Conservation (phyloP, 2,113 vertebrate species). For the Pseudorasbora parva region DNA sequence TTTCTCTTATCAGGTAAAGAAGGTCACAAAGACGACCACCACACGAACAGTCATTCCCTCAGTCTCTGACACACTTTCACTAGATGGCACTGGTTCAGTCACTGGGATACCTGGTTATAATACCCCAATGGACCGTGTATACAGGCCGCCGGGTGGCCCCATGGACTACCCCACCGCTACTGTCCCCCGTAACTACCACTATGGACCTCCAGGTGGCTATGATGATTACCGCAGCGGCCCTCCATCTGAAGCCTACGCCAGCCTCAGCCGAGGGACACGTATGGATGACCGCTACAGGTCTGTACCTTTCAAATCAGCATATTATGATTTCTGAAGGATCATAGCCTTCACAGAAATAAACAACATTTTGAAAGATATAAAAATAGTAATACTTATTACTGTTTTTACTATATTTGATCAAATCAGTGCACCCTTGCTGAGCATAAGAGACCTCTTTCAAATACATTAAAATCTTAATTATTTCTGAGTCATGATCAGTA, state of each 20-base stretch:
- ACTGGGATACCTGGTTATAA: constrained; percentile 74
- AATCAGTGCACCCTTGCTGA: too few species aligned
- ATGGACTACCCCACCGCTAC: constrained; percentile 87
- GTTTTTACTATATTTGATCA: too few species aligned
- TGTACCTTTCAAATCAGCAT: not conserved
- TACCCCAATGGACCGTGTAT: constrained; percentile 85
- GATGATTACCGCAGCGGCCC: constrained; percentile 79
- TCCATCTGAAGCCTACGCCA: constrained; percentile 82
- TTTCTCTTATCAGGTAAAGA: constrained; percentile 82
- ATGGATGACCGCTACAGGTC: constrained; percentile 90
- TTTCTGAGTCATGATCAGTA: too few species aligned
- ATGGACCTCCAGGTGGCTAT: constrained; percentile 80
- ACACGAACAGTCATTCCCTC: constrained; percentile 86
- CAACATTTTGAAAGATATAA: too few species aligned
- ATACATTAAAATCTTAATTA: too few species aligned
- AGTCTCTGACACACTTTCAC: constrained; percentile 76
- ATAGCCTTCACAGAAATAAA: too few species aligned
- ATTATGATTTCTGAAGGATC: too few species aligned
- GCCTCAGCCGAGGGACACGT: constrained; percentile 84
- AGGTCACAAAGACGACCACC: constrained; percentile 90
- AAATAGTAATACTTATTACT: too few species aligned
- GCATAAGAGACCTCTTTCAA: too few species aligned
- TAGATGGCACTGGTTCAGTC: constrained; percentile 81
- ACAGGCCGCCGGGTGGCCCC: constrained; percentile 73
- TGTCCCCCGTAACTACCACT: constrained; percentile 93